These are phyloP conservation scores for Stenichneumon culpator DNA, from an alignment of 2,888 invertebrate genomes.

Conservation along the genomic window DNA sequence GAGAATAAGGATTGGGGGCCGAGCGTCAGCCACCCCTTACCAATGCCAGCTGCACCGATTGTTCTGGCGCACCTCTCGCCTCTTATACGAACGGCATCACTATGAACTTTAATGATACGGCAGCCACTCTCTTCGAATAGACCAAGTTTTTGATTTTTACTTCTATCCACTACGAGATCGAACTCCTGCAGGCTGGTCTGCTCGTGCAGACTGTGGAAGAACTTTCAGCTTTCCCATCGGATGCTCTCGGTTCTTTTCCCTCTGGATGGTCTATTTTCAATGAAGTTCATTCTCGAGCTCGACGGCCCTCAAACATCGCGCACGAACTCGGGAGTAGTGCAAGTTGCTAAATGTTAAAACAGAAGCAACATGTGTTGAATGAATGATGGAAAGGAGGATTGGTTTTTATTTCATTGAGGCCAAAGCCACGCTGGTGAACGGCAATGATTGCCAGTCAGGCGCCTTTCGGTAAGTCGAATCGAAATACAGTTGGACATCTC, in stretches of 20 bases:
- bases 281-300: constrained; percentile 10
- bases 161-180: constrained; percentile 39
- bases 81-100: constrained; percentile 46
- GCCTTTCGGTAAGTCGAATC: too few relatives aligned
- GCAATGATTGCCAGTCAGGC: not conserved
- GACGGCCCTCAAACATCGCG: constrained; percentile 2
- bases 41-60: constrained; percentile 41
- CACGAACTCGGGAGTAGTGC: not conserved
- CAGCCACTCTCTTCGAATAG: constrained; percentile 36
- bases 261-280: constrained; percentile 38
- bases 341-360: not conserved
- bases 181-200: constrained; percentile 25
- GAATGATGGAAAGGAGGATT: not conserved
- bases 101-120: constrained; percentile 63
- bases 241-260: constrained; percentile 17
- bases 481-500: too few relatives aligned
- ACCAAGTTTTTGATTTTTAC: constrained; percentile 64
- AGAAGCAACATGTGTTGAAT: not conserved
- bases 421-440: not conserved
- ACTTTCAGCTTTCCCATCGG: constrained; percentile 17
- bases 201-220: constrained; percentile 6
- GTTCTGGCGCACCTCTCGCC: constrained; percentile 40
- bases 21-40: constrained; percentile 40
- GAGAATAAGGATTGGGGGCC: constrained; percentile 39
- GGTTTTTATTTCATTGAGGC: not conserved